Evolutionary conservation across 1,140 invertebrate species (phyloP).

Genomic region (Elymnias hypermnestra): DNA sequence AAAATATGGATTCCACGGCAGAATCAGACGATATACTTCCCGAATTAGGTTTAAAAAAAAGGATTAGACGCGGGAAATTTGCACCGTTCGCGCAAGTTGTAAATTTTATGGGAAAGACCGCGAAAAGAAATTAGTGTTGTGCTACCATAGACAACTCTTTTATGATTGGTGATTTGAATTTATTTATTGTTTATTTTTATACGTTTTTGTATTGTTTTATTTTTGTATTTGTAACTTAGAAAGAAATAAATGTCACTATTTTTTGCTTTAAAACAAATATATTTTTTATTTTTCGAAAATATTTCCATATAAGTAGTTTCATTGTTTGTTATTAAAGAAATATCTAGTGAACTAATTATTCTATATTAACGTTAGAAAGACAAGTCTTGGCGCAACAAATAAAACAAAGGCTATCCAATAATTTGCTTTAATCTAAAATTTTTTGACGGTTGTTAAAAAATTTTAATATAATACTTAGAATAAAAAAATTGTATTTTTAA

Average conservation of each 20-base stretch:
- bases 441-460: too few relatives aligned
- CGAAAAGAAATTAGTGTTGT: conserved; percentile 48
- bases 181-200: background rate
- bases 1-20: conserved; percentile 49
- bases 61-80: conserved; percentile 45
- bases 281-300: too few relatives aligned
- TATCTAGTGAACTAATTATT: too few relatives aligned
- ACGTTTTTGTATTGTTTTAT: conserved; percentile 4
- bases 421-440: too few relatives aligned
- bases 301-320: too few relatives aligned
- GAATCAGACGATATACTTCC: conserved; percentile 50
- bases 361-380: too few relatives aligned
- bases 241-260: background rate
- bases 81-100: conserved; percentile 57
- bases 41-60: conserved; percentile 44
- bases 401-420: too few relatives aligned
- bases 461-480: too few relatives aligned
- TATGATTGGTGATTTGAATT: conserved; percentile 30
- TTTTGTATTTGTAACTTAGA: conserved; percentile 5
- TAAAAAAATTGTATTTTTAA: too few relatives aligned
- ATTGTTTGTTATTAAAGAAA: too few relatives aligned
- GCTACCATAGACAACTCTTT: conserved; percentile 14
- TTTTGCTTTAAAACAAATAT: too few relatives aligned
- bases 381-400: too few relatives aligned
- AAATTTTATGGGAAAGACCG: conserved; percentile 62